These are phyloP conservation scores for Rhinolophus ferrumequinum DNA, from an alignment of 2,113 vertebrate genomes.

Conservation along the genomic window DNA sequence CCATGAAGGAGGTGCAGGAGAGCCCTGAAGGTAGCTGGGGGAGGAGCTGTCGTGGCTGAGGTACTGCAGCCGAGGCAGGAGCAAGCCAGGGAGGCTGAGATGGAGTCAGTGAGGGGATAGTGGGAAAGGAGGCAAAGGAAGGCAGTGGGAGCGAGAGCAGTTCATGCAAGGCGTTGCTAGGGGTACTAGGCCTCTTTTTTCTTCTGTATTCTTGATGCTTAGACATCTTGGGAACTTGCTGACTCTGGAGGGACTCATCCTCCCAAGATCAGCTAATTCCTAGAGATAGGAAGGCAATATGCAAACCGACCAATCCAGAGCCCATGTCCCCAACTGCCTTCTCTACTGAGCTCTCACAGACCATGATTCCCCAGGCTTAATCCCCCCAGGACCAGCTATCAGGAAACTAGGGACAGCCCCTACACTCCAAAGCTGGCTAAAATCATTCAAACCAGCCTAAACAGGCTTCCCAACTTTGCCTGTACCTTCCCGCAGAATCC, in stretches of 20 bases:
- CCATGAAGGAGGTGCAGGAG: background rate
- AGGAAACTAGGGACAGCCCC: background rate
- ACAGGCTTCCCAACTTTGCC: background rate
- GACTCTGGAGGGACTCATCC: background rate
- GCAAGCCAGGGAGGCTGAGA: background rate
- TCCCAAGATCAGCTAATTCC: background rate
- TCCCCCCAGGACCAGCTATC: background rate
- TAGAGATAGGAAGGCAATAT: background rate
- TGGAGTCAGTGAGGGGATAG: background rate
- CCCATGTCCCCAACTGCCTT: background rate
- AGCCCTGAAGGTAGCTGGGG: background rate
- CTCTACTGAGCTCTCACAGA: background rate
- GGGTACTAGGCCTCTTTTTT: background rate
- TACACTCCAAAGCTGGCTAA: too few species aligned
- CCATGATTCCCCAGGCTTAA: background rate
- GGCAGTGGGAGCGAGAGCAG: too few species aligned
- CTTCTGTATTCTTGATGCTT: background rate
- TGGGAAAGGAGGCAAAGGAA: background rate
- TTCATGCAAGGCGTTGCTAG: fast-evolving
- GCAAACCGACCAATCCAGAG: background rate
- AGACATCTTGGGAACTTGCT: background rate
- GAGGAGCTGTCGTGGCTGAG: background rate
- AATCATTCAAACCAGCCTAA: background rate
- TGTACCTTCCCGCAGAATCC: background rate
- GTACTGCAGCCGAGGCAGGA: background rate